A percentile compares a stretch with the other conserved stretches of the same genome.
Conservation (phyloP, 2,113 vertebrate species). For the Lophura nycthemera region DNA sequence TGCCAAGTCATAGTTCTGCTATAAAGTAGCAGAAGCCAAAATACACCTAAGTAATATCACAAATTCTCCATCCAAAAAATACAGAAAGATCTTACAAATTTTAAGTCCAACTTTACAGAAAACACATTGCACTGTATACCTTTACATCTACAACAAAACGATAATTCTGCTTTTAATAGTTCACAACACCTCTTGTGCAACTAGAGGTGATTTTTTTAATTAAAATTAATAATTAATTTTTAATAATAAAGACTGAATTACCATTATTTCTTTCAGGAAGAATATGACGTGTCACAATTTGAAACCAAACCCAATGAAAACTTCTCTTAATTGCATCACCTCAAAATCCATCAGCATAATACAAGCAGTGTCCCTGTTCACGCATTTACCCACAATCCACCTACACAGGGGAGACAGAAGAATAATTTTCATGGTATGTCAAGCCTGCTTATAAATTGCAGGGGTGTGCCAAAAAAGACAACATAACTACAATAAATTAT, state of each 20-base stretch:
- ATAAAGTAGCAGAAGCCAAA: not conserved
- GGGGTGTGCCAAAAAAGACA: not conserved
- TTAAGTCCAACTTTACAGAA: not conserved
- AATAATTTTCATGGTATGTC: not conserved
- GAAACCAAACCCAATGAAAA: not conserved
- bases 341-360: not conserved
- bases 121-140: not conserved
- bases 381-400: not conserved
- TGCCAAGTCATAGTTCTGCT: slow-evolving; percentile 49
- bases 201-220: not conserved
- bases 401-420: not conserved
- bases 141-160: not conserved
- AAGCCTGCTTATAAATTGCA: not conserved
- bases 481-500: not conserved
- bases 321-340: not conserved
- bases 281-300: not conserved
- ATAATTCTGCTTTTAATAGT: not conserved
- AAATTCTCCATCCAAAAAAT: not conserved
- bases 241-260: not conserved
- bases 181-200: not conserved
- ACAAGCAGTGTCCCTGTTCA: not conserved
- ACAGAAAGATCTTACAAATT: not conserved
- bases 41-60: not conserved
- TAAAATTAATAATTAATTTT: too few species aligned
- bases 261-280: not conserved